A percentile compares a stretch with the other conserved stretches of the same genome.
Evolutionary conservation across 1,140 invertebrate species (phyloP).

Genomic region (Dendrolimus punctatus): DNA sequence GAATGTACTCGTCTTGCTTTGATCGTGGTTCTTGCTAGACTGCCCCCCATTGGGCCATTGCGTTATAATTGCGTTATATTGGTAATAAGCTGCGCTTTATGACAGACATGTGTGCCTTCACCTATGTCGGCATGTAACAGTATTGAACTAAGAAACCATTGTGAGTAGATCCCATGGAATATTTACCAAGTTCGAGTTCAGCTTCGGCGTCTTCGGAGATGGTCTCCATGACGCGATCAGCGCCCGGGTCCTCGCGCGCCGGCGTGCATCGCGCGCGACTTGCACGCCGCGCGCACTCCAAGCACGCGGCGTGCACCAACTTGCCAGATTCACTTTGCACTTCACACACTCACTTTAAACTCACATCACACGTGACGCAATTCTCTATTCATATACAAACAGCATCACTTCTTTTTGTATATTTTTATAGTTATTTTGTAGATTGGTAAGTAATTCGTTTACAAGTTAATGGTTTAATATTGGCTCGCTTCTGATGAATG

Average conservation of each 20-base stretch:
- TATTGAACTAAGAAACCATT: too few species aligned
- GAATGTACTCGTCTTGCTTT: too few species aligned
- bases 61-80: too few species aligned
- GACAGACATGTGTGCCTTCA: too few species aligned
- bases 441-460: too few species aligned
- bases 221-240: constrained; percentile 74
- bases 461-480: too few species aligned
- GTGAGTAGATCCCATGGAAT: constrained; percentile 2
- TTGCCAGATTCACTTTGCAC: constrained; percentile 16
- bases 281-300: constrained; percentile 53
- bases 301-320: constrained; percentile 42
- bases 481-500: too few species aligned
- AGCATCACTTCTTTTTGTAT: neutral
- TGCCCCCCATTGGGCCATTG: too few species aligned
- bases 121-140: too few species aligned
- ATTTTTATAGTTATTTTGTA: too few species aligned
- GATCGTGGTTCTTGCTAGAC: too few species aligned
- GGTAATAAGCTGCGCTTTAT: too few species aligned
- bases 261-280: constrained; percentile 46
- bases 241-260: constrained; percentile 51
- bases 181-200: constrained; percentile 77
- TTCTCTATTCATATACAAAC: neutral
- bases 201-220: constrained; percentile 77
- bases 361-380: neutral
- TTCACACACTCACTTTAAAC: neutral